These are phyloP conservation scores for Himalopsyche kuldschensis DNA, from an alignment of 2,888 invertebrate genomes.

Conservation along the genomic window DNA sequence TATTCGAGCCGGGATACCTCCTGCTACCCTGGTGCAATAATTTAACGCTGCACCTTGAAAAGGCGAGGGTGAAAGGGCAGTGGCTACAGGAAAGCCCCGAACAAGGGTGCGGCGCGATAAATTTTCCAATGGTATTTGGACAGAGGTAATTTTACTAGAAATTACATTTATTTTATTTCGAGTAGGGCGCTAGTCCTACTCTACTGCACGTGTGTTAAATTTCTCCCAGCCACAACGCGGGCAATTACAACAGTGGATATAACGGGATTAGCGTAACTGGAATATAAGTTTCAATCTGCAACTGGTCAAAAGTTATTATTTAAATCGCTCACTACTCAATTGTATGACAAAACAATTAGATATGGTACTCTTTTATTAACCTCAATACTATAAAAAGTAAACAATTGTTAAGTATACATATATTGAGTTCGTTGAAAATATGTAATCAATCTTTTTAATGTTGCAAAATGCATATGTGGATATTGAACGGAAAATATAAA, in stretches of 20 bases:
- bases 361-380: too few relatives aligned
- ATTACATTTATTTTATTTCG: neutral
- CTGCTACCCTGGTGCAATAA: neutral
- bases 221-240: too few relatives aligned
- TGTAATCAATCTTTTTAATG: too few relatives aligned
- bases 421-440: too few relatives aligned
- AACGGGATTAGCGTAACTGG: neutral
- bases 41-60: neutral
- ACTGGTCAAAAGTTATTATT: too few relatives aligned
- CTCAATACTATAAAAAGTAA: too few relatives aligned
- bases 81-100: neutral
- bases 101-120: neutral
- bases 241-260: neutral
- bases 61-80: neutral
- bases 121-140: neutral
- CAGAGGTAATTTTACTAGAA: neutral
- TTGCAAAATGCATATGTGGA: too few relatives aligned
- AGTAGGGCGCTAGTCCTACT: neutral
- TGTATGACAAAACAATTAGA: too few relatives aligned
- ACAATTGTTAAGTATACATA: too few relatives aligned
- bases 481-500: too few relatives aligned
- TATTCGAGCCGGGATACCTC: neutral
- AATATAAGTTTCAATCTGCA: too few relatives aligned
- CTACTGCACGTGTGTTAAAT: neutral
- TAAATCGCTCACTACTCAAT: too few relatives aligned